Conservation (phyloP, 2,797 vertebrate species). For the Allobates femoralis region DNA sequence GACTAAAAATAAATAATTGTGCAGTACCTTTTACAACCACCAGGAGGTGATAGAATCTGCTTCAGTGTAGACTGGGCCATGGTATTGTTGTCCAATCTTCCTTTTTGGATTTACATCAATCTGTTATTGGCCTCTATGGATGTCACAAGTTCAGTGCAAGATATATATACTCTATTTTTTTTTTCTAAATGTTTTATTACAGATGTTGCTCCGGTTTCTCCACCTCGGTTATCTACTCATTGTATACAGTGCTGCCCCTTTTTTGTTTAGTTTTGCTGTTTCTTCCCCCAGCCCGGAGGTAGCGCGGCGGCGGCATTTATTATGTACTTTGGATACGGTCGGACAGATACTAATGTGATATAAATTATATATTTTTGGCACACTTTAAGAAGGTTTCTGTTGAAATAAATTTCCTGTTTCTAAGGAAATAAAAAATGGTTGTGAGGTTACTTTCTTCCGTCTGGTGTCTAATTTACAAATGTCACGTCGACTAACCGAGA, state of each 20-base stretch:
- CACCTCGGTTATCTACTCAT: constrained; percentile 5
- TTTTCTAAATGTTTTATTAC: constrained; percentile 23
- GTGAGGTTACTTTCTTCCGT: constrained; percentile 30
- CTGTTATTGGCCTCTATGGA: background rate
- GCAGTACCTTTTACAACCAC: background rate
- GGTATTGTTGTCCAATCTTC: too few species aligned
- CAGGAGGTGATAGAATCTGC: background rate
- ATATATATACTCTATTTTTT: constrained; percentile 14
- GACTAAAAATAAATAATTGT: background rate
- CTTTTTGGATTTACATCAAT: too few species aligned
- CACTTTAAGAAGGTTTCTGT: constrained; percentile 39
- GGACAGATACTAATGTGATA: constrained; percentile 31
- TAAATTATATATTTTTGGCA: constrained; percentile 61
- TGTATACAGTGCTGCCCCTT: background rate
- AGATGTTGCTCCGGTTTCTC: constrained; percentile 10
- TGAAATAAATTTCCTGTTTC: constrained; percentile 50
- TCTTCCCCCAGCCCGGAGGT: background rate
- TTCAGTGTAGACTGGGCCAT: too few species aligned
- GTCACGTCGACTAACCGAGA: background rate
- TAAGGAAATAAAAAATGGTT: constrained; percentile 57
- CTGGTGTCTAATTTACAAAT: background rate
- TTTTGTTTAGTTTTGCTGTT: background rate
- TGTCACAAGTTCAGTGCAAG: background rate
- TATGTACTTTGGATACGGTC: constrained; percentile 17
- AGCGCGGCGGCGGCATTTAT: background rate